Conservation (phyloP, 2,113 vertebrate genomes). For the Halichoerus grypus region DNA sequence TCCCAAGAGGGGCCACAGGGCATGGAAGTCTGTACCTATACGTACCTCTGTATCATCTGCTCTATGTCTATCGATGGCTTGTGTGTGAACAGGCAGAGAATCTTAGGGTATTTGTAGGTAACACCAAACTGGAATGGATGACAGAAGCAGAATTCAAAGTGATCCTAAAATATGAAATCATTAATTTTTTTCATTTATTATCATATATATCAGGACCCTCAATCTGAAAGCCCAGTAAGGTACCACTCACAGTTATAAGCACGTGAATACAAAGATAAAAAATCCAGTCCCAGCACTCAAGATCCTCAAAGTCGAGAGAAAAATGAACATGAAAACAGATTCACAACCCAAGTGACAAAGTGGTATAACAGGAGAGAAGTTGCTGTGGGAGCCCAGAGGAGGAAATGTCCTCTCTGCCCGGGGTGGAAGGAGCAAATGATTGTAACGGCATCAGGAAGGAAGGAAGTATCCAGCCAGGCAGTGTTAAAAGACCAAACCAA, state of each 20-base stretch:
- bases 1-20: not conserved
- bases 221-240: not conserved
- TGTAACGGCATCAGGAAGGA: not conserved
- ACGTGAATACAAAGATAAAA: not conserved
- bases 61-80: not conserved
- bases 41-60: not conserved
- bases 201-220: not conserved
- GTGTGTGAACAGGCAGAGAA: not conserved
- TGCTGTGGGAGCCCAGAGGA: not conserved
- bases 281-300: not conserved
- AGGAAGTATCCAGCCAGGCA: not conserved
- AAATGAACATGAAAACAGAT: not conserved
- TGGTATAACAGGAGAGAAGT: not conserved
- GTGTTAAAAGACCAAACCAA: not conserved
- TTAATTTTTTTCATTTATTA: not conserved
- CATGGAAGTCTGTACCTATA: not conserved
- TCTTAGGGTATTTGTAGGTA: not conserved
- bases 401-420: not conserved
- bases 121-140: not conserved
- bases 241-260: not conserved
- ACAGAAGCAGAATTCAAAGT: conserved; percentile 10
- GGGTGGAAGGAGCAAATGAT: not conserved
- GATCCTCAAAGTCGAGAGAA: not conserved
- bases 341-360: not conserved
- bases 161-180: not conserved